A percentile compares a stretch with the other conserved stretches of the same genome.
Conservation (phyloP, 1,140 invertebrate genomes). For the Linepithema humile region DNA sequence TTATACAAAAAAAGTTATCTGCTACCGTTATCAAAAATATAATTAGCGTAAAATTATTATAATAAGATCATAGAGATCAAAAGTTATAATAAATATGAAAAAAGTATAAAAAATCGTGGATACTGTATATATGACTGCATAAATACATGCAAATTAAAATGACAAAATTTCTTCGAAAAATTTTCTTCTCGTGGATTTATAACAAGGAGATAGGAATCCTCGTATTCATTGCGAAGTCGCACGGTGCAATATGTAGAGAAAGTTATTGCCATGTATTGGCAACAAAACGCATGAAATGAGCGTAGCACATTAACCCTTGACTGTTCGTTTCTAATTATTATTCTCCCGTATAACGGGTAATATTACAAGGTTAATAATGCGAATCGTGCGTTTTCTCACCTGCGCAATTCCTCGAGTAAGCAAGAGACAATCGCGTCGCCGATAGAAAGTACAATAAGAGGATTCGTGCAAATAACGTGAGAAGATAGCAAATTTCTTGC, state of each 20-base stretch:
- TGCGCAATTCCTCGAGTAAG: neutral
- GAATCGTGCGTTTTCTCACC: conserved; percentile 47
- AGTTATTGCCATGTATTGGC: conserved; percentile 45
- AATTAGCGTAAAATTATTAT: too few relatives aligned
- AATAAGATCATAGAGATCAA: too few relatives aligned
- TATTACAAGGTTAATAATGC: conserved; percentile 53
- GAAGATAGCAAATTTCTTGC: conserved; percentile 29
- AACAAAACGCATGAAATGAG: conserved; percentile 25
- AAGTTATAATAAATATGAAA: too few relatives aligned
- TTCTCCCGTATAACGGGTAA: neutral
- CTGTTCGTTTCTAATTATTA: conserved; percentile 49
- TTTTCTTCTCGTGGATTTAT: too few relatives aligned
- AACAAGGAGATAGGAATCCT: neutral
- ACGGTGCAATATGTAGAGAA: conserved; percentile 27
- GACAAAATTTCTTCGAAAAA: too few relatives aligned
- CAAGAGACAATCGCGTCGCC: conserved; percentile 17
- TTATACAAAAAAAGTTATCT: too few relatives aligned
- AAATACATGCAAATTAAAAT: too few relatives aligned
- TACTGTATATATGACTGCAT: too few relatives aligned
- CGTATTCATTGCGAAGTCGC: too few relatives aligned
- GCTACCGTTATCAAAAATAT: too few relatives aligned
- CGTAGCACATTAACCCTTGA: conserved; percentile 30
- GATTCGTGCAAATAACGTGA: neutral
- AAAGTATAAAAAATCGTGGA: too few relatives aligned
- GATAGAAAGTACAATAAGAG: conserved; percentile 51